phyloP scores from a whole-genome alignment of 2,113 vertebrate genomes.

The Thomomys bottae region DNA sequence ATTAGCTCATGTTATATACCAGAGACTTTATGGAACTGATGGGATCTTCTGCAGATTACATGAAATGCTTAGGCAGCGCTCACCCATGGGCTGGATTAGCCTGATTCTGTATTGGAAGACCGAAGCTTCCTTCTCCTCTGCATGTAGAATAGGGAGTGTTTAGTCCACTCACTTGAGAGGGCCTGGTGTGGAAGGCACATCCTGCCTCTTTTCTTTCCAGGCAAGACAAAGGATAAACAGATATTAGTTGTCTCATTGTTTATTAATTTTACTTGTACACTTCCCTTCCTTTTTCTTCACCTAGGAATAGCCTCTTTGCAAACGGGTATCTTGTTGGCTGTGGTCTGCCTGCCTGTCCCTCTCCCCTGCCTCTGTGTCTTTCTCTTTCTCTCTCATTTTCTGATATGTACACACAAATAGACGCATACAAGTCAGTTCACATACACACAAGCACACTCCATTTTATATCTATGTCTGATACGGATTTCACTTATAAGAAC shows the following conservation, averaged over 20 bases:
- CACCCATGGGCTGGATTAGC: not conserved
- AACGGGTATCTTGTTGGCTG: not conserved
- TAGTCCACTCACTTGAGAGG: not conserved
- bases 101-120: not conserved
- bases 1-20: not conserved
- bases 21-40: not conserved
- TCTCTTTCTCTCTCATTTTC: too few relatives aligned
- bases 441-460: too few relatives aligned
- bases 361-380: too few relatives aligned
- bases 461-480: not conserved
- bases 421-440: too few relatives aligned
- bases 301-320: not conserved
- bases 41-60: not conserved
- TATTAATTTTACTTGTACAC: not conserved
- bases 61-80: not conserved
- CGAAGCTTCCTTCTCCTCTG: not conserved
- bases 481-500: not conserved
- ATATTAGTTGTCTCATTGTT: not conserved
- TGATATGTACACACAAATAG: not conserved
- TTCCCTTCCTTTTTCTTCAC: conserved; percentile 14
- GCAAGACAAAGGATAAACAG: not conserved
- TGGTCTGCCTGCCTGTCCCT: too few relatives aligned
- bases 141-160: not conserved
- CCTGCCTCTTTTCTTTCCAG: not conserved
- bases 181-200: not conserved